Base-by-base conservation (phyloP, 2,113 vertebrate species). In the Theristicus caerulescens region DNA sequence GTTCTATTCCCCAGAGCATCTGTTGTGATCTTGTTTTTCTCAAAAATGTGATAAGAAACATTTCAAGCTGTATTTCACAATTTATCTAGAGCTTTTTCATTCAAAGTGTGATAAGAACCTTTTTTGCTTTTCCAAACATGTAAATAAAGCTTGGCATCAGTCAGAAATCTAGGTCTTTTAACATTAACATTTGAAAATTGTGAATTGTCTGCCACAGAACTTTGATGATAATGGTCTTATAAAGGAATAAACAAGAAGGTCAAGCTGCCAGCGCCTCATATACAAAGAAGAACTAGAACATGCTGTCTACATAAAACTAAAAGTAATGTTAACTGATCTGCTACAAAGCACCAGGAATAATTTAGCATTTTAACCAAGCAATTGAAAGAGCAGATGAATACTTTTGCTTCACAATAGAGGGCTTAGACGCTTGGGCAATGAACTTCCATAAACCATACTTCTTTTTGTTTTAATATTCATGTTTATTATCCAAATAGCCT, bases 231-330 rank as follows among this genome's bases (percentile, higher is more conserved):
- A 88, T 95, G 51, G 93, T 95, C 87, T 95, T 88, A 89, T 76
- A 97, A 94, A 96, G 73, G 86, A 97, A 96, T 95, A 96, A 96
- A 95, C 90, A 96, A 73, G 96, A 96, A 97, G 95, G 95, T 98
- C 93, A 97, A 93, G 91, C 78, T 96, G 82, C 82, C 93, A 83
- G 49, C 93, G 82, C 80, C 77, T 96, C 10, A 0, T 95, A 96
- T 94, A 94, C 93, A 97, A 96, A 96, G 91, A 97, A 81, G 42
- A 97, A 61, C 54, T 96, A 94, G 93, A 97, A 97, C 89, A 62
- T 96, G 71, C 77, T 96, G 82, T 86, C 83, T 95, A 95, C 95
- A 90, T 96, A 96, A 97, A 97, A 95, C 96, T 88, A 95, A 95
- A 97, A 96, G 86, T 95, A 96, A 97, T 97, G 94, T 97, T 96